Evolutionary conservation across 2,113 vertebrate species (phyloP).

Genomic region (Macrotis lagotis): DNA sequence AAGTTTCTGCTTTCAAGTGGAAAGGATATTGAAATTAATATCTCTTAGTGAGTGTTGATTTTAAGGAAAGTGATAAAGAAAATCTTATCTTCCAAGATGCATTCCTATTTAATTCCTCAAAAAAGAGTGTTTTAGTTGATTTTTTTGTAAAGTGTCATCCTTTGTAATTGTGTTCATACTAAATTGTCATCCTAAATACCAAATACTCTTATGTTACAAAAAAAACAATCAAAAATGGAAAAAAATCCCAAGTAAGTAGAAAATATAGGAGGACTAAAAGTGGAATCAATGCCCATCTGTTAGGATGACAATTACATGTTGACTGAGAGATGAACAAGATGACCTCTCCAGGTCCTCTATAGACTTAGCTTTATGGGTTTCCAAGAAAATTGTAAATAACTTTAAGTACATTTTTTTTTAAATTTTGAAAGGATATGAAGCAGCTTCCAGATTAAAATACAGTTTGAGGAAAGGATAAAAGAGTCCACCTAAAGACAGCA

Average conservation of each 20-base stretch:
- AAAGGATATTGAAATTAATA: not conserved
- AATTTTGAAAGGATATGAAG: not conserved
- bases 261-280: not conserved
- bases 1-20: not conserved
- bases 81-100: not conserved
- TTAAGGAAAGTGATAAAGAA: not conserved
- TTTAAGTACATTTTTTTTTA: not conserved
- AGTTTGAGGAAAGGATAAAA: fast-evolving
- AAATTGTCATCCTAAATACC: not conserved
- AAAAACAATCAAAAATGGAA: not conserved
- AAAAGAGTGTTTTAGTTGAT: not conserved
- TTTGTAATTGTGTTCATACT: no score
- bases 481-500: not conserved
- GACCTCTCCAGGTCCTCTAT: not conserved
- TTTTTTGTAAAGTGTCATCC: no score
- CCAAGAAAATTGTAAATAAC: not conserved
- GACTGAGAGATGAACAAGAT: not conserved
- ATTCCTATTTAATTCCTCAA: not conserved
- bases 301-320: no score
- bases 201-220: fast-evolving
- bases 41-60: fast-evolving
- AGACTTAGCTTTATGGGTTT: not conserved
- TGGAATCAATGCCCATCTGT: not conserved
- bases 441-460: not conserved
- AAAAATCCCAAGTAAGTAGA: not conserved